Evolutionary conservation across 2,113 vertebrate genomes (phyloP).

Genomic region (Anolis sagrei): DNA sequence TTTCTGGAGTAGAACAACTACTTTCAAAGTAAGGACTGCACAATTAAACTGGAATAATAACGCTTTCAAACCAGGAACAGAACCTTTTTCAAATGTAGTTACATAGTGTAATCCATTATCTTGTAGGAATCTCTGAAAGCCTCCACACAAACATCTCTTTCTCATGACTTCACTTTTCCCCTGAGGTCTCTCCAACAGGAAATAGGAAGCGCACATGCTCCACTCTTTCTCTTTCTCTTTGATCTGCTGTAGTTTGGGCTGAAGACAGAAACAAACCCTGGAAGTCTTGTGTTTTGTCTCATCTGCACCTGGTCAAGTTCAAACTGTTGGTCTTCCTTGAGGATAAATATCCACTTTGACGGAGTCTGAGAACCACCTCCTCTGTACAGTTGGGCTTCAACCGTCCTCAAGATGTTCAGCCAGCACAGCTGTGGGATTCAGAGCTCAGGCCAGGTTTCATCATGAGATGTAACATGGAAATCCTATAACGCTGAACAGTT

Average conservation of each 20-base stretch:
- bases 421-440: not conserved
- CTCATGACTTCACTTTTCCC: not conserved
- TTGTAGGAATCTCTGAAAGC: not conserved
- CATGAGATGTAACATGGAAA: not conserved
- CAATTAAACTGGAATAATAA: too few relatives aligned
- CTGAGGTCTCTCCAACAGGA: slow-evolving; percentile 1
- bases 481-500: not conserved
- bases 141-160: not conserved
- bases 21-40: too few relatives aligned
- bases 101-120: not conserved
- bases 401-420: not conserved
- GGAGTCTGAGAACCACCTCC: not conserved
- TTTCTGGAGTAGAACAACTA: too few relatives aligned
- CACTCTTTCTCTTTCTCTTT: not conserved
- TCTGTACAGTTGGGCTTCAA: not conserved
- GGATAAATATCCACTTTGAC: not conserved
- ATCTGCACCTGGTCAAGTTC: slow-evolving; percentile 6
- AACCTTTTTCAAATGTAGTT: too few relatives aligned
- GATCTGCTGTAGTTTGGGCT: not conserved
- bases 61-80: too few relatives aligned
- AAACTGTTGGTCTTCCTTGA: not conserved
- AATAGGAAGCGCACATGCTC: not conserved
- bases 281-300: not conserved
- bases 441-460: not conserved
- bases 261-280: not conserved